These are phyloP conservation scores for Natrix natrix DNA, from an alignment of 2,797 vertebrate genomes.

Conservation along the genomic window DNA sequence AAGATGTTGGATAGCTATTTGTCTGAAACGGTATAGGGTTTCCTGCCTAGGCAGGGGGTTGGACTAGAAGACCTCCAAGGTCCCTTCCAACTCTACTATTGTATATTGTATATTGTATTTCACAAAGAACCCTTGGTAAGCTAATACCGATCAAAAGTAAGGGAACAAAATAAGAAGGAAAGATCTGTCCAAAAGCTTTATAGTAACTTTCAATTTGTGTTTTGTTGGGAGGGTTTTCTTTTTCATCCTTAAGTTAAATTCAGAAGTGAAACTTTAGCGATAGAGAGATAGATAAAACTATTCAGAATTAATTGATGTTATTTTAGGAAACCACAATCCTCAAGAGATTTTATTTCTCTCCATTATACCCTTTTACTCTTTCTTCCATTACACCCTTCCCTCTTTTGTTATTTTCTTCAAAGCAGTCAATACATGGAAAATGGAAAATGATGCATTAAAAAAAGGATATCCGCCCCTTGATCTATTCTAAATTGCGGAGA, in stretches of 20 bases:
- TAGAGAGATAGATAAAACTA: neutral
- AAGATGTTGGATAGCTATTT: too few relatives aligned
- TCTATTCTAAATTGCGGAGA: neutral
- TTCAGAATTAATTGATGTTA: neutral
- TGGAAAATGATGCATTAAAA: neutral
- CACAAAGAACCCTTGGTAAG: constrained; percentile 4
- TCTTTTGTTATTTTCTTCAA: neutral
- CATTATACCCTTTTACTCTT: neutral
- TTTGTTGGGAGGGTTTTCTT: neutral
- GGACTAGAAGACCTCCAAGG: too few relatives aligned
- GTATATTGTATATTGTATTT: too few relatives aligned
- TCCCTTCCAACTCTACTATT: too few relatives aligned
- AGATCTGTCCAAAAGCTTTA: neutral
- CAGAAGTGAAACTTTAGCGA: neutral
- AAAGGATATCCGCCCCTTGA: neutral
- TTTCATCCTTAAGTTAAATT: neutral
- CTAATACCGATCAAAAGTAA: constrained; percentile 8
- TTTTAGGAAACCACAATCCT: neutral
- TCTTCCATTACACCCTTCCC: neutral
- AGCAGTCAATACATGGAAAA: neutral
- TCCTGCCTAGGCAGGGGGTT: too few relatives aligned
- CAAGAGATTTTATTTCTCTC: neutral
- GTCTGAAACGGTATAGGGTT: too few relatives aligned
- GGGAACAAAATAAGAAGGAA: neutral
- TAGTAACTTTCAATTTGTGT: neutral